phyloP scores from a whole-genome alignment of 2,888 invertebrate species.

The Agrilus mali region DNA sequence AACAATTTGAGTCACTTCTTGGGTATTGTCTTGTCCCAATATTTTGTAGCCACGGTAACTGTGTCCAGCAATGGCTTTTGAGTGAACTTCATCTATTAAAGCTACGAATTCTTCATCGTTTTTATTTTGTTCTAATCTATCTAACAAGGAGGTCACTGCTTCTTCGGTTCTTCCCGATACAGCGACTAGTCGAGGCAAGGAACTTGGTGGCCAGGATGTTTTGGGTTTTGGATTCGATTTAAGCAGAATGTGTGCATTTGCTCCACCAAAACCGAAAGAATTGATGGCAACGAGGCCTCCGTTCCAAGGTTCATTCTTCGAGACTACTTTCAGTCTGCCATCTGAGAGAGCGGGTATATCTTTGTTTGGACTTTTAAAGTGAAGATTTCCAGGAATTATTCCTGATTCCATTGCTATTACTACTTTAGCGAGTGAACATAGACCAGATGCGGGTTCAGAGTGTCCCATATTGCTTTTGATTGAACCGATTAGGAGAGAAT shows the following conservation, averaged over 20 bases:
- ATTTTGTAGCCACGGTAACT: conserved; percentile 71
- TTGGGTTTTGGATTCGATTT: conserved; percentile 65
- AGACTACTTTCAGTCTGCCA: conserved; percentile 77
- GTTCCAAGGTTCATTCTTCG: conserved; percentile 68
- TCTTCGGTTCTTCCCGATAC: conserved; percentile 79
- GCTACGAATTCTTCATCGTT: conserved; percentile 64
- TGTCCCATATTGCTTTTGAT: conserved; percentile 99
- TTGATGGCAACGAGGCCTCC: conserved; percentile 90
- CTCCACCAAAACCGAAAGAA: conserved; percentile 97
- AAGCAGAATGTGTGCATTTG: conserved; percentile 84
- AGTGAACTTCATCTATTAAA: conserved; percentile 63
- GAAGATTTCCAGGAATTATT: conserved; percentile 81
- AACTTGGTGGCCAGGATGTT: conserved; percentile 41
- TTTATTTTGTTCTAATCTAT: conserved; percentile 42
- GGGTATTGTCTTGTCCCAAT: conserved; percentile 41
- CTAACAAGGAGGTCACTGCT: conserved; percentile 55
- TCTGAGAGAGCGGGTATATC: conserved; percentile 85
- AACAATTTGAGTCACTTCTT: conserved; percentile 37
- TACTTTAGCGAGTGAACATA: conserved; percentile 84
- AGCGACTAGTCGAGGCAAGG: conserved; percentile 54
- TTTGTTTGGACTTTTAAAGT: conserved; percentile 74
- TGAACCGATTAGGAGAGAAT: conserved; percentile 83
- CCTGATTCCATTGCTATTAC: conserved; percentile 88
- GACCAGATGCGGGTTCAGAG: conserved; percentile 85
- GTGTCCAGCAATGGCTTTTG: conserved; percentile 60